Conservation (phyloP, 2,888 invertebrate species). For the Eledone cirrhosa region DNA sequence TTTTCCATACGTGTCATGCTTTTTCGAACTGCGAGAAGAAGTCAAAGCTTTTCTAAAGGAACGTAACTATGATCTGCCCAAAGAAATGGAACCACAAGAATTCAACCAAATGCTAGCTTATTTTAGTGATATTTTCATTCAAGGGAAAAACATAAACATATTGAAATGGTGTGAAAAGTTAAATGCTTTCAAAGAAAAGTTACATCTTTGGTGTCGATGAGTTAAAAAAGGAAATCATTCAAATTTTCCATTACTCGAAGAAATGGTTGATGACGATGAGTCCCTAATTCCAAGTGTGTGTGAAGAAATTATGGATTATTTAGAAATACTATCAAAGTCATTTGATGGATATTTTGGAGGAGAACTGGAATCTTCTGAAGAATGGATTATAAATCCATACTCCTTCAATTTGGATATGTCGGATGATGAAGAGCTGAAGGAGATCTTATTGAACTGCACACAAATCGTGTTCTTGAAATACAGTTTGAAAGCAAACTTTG, state of each 20-base stretch:
- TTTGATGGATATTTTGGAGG: too few relatives aligned
- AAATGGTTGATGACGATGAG: neutral
- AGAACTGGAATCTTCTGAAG: too few relatives aligned
- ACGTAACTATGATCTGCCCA: neutral
- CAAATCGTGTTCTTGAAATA: constrained; percentile 6
- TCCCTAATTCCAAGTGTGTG: neutral
- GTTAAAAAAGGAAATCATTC: neutral
- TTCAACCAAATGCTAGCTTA: neutral
- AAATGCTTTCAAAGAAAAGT: too few relatives aligned
- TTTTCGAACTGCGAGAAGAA: neutral
- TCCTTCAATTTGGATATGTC: too few relatives aligned
- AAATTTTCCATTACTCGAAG: neutral
- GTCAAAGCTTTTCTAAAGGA: neutral
- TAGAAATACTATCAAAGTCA: too few relatives aligned
- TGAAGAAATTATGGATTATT: too few relatives aligned
- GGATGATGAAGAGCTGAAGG: too few relatives aligned
- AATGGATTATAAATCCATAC: too few relatives aligned
- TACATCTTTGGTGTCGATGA: neutral
- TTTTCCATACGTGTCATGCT: neutral
- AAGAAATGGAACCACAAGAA: neutral
- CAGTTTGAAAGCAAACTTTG: neutral
- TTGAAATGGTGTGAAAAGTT: too few relatives aligned
- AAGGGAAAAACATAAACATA: too few relatives aligned
- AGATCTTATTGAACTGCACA: too few relatives aligned
- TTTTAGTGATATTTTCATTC: neutral